Base-by-base conservation (phyloP, 2,797 vertebrate species). In the Pseudomugil tenellus region DNA sequence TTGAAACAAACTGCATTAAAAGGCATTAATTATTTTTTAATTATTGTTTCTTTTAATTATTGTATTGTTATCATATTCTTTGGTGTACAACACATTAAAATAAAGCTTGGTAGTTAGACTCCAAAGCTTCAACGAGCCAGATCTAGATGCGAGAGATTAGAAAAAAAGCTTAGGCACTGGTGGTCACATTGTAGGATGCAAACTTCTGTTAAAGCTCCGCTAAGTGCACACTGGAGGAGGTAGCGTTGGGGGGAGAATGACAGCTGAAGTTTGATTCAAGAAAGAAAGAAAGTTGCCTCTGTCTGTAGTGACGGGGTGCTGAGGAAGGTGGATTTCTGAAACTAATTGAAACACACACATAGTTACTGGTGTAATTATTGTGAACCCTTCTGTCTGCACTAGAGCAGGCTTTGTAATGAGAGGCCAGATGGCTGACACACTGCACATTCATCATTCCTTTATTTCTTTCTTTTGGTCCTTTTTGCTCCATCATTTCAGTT, bases 351-450 rank as follows among this genome's bases (percentile, higher is more conserved):
- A 41, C 37, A 41, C 37, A 21, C 23, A 5, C n/a, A n/a, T n/a
- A n/a, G 6, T 3, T 51, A 11, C n/a, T 26, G 2, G 25, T 53
- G 7, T 53, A 34, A n/a, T 19, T 59, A 60, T 59, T 37, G 28
- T 51, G 28, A 43, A 59, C 57, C 58, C 11, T 21, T 58, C 31
- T 39, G 25, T 54, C 58, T 57, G 28, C 34, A 31, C 23, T 21
- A 9, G 49, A 25, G 63, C 58, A 48, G 49, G 56, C 70, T 53
- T 23, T 35, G 67, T 74, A 67, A 66, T 59, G 41, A 76, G 64
- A 79, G 32, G 25, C 21, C 9, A 58, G 58, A 34, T 39, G 64
- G 64, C 56, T 63, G 58, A 8, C 39, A 67, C 51, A 46, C 46
- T 41, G 75, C 3, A 31, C 48, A 31, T 21, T 34, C 19, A 6